These are phyloP conservation scores for Ophion slaviceki DNA, from an alignment of 2,888 invertebrate genomes.

Conservation along the genomic window DNA sequence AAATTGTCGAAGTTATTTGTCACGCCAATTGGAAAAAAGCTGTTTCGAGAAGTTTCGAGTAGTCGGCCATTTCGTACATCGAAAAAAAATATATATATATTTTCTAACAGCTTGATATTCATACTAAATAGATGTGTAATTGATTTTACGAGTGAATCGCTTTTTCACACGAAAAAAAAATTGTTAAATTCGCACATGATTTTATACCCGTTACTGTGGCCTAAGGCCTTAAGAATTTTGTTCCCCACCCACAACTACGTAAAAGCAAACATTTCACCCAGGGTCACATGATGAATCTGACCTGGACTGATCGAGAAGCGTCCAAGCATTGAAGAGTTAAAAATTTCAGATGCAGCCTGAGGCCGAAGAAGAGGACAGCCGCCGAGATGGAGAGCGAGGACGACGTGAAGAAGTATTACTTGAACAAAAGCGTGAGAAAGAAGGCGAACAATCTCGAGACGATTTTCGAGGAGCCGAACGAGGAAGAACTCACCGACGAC, in stretches of 20 bases:
- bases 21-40: no score
- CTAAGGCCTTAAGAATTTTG: not conserved
- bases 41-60: no score
- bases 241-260: not conserved
- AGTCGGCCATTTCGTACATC: no score
- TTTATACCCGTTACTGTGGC: no score
- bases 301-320: not conserved
- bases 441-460: constrained; percentile 86
- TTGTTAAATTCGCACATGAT: no score
- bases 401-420: constrained; percentile 85
- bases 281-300: not conserved
- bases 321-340: not conserved
- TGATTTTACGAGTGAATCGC: no score
- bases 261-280: not conserved
- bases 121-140: no score
- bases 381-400: constrained; percentile 76
- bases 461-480: constrained; percentile 86
- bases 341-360: constrained; percentile 75
- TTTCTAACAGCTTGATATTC: no score
- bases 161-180: no score
- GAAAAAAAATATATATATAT: no score
- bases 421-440: constrained; percentile 85
- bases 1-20: no score
- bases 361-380: constrained; percentile 76
- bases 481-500: constrained; percentile 79